These are phyloP conservation scores for Takifugu bimaculatus DNA, from an alignment of 2,113 vertebrate species.

Conservation along the genomic window DNA sequence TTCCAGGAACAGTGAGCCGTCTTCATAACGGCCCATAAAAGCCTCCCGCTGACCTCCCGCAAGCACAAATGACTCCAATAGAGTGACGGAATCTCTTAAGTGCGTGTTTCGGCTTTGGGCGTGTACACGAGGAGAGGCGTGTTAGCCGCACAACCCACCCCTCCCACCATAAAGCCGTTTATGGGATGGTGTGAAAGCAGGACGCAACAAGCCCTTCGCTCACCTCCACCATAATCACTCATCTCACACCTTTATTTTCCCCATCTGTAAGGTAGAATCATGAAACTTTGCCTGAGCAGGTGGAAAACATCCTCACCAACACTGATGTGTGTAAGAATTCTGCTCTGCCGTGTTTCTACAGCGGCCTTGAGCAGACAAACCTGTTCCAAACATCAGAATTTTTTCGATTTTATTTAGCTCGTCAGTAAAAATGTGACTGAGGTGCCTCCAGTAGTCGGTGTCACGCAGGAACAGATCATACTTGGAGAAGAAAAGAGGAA, in stretches of 20 bases:
- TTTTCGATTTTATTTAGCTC: too few relatives aligned
- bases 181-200: constrained; percentile 29
- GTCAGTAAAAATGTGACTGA: too few relatives aligned
- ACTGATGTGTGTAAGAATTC: too few relatives aligned
- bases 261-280: background rate
- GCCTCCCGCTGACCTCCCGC: constrained; percentile 49
- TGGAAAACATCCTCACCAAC: too few relatives aligned
- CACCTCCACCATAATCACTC: constrained; percentile 7
- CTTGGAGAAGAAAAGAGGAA: constrained; percentile 3
- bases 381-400: too few relatives aligned
- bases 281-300: too few relatives aligned
- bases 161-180: constrained; percentile 49
- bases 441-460: too few relatives aligned
- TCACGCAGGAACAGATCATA: background rate
- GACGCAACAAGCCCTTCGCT: constrained; percentile 40
- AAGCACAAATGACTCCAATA: constrained; percentile 57
- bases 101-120: constrained; percentile 48
- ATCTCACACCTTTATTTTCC: background rate
- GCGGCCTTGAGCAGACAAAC: too few relatives aligned
- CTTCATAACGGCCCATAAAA: constrained; percentile 61
- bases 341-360: too few relatives aligned
- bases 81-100: constrained; percentile 51
- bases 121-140: constrained; percentile 37
- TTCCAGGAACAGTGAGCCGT: constrained; percentile 61
- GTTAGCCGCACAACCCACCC: constrained; percentile 44